Conservation (phyloP, 2,888 invertebrate genomes). For the Cantharis nigra region DNA sequence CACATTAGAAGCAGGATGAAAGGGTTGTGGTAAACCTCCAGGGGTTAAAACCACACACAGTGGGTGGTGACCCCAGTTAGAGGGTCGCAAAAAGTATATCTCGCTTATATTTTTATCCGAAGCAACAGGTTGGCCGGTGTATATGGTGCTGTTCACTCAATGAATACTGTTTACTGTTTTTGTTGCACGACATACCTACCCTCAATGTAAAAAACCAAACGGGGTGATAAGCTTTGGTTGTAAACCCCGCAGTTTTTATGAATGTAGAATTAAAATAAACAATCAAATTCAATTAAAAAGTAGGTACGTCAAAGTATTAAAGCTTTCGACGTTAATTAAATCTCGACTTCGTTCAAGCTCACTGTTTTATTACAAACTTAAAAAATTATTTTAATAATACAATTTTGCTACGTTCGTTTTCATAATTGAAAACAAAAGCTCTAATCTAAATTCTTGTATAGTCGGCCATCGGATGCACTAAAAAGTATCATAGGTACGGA, state of each 20-base stretch:
- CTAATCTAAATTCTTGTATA: background rate
- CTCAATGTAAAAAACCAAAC: constrained; percentile 8
- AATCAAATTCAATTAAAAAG: constrained; percentile 2
- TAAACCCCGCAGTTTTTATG: constrained; percentile 3
- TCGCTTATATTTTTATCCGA: constrained; percentile 33
- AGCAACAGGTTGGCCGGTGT: constrained; percentile 32
- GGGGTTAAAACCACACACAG: constrained; percentile 41
- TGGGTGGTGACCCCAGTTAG: constrained; percentile 38
- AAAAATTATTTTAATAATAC: background rate
- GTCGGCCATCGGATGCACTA: background rate
- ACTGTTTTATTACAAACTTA: background rate
- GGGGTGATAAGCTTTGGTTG: constrained; percentile 3
- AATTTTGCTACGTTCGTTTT: background rate
- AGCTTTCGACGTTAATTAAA: constrained; percentile 1
- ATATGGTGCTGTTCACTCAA: constrained; percentile 29
- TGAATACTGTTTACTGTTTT: constrained; percentile 32
- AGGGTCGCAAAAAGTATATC: constrained; percentile 34
- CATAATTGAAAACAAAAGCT: background rate
- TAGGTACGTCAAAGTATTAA: background rate
- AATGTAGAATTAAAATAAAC: constrained; percentile 3
- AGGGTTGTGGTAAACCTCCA: constrained; percentile 41
- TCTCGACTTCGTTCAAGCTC: background rate
- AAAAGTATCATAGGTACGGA: background rate
- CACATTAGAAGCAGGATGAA: constrained; percentile 39
- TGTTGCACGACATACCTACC: constrained; percentile 28